phyloP scores from a whole-genome alignment of 2,797 vertebrate genomes.

The Rhabdophis nuchalis region DNA sequence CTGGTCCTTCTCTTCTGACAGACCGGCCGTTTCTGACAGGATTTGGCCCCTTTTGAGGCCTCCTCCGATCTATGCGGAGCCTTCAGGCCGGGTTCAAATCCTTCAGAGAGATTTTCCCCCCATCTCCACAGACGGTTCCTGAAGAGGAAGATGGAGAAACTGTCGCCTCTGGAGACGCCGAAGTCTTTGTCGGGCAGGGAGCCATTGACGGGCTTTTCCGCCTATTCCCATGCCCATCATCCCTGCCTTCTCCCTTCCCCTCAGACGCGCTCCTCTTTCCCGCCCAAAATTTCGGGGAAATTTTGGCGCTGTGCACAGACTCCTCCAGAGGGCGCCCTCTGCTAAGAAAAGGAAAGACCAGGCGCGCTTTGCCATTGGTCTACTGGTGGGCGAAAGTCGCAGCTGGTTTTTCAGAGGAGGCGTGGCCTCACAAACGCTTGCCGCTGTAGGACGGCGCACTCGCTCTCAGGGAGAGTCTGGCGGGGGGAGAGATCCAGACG shows the following conservation, averaged over 20 bases:
- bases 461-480: not conserved
- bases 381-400: not conserved
- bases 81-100: too few relatives aligned
- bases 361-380: not conserved
- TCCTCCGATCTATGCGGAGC: too few relatives aligned
- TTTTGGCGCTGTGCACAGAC: not conserved
- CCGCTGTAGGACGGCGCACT: not conserved
- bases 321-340: not conserved
- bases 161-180: not conserved
- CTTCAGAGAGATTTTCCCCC: too few relatives aligned
- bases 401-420: not conserved
- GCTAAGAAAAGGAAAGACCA: not conserved
- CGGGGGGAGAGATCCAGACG: not conserved
- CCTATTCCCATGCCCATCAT: too few relatives aligned
- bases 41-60: not conserved
- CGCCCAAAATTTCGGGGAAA: not conserved
- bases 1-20: not conserved
- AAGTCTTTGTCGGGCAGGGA: not conserved
- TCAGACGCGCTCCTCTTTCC: not conserved
- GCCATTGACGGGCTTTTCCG: not conserved
- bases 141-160: not conserved
- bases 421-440: not conserved
- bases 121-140: too few relatives aligned
- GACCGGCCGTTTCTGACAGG: not conserved
- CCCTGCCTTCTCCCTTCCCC: too few relatives aligned